Evolutionary conservation across 2,113 vertebrate species (phyloP), one percentile per base, ranked within the genome.

Genomic region (Bufo bufo): DNA sequence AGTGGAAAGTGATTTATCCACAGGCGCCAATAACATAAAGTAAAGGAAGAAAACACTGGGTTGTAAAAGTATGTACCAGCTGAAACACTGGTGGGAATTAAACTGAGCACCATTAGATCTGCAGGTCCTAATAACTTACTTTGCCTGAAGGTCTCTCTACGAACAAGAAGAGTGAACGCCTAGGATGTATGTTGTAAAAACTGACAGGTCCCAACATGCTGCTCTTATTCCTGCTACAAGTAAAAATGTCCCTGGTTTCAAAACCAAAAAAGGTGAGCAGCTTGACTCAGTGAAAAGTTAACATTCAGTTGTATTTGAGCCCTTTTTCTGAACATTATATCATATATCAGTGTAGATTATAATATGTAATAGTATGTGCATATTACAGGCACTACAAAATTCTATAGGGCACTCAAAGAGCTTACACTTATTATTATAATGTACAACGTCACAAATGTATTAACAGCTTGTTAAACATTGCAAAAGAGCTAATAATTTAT

Each of bases 131-230:
- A 84, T 89, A 89, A 84, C 81, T 84, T 69, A 45, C 52, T 20
- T 90, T 89, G 89, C 78, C 85, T 49, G 1, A 50, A 92, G 90
- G 19, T 0, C 77, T 45, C 71, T 89, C 71, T 59, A 56, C 87
- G 90, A 90, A 90, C 85, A 47, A 0, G 59, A 72, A 83, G 61
- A 61, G 0, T 4, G 74, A 85, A 77, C 63, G 69, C 33, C 89
- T 10, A 19, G 43, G 69, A 85, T 81, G 19, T 89, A 52, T 50
- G 66, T 59, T 17, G 17, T 78, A 86, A 84, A 75, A 89, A 47
- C 14, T 43, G 74, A 85, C 91, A 92, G 89, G 90, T 87, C 77
- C 9, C 45, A 84, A 79, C 91, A 87, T 82, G 85, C 10, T 69
- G 82, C 12, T 13, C 58, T 33, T 81, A 71, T 59, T 69, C 43